Conservation (phyloP, 2,113 vertebrate genomes). For the Oreochromis tanganicae region DNA sequence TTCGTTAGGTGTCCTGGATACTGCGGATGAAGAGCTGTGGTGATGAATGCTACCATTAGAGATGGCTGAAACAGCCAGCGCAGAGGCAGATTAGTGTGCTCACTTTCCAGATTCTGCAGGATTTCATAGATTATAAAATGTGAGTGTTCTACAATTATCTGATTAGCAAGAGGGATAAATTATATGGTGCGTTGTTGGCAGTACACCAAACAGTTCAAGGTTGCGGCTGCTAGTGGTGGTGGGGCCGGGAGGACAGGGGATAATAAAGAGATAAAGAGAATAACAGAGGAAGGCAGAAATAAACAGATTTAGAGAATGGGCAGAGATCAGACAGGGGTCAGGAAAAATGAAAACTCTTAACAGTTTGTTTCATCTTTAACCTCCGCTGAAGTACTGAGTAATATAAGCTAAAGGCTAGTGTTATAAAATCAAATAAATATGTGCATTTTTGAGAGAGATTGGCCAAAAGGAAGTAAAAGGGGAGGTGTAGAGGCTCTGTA, state of each 20-base stretch:
- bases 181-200: not conserved
- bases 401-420: constrained; percentile 12
- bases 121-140: constrained; percentile 24
- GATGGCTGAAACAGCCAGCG: not conserved
- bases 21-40: not conserved
- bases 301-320: constrained; percentile 5
- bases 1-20: not conserved
- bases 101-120: constrained; percentile 12
- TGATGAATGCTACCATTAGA: not conserved
- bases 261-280: constrained; percentile 2
- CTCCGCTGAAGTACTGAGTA: constrained; percentile 1
- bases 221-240: not conserved
- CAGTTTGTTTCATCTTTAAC: constrained; percentile 1
- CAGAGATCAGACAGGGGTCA: constrained; percentile 14
- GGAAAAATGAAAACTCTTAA: constrained; percentile 13
- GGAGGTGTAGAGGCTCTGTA: not conserved
- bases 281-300: not conserved
- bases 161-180: constrained; percentile 34
- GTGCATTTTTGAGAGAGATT: not conserved
- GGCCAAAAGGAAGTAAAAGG: not conserved
- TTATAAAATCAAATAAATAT: not conserved
- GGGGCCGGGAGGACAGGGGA: not conserved
- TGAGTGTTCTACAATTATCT: constrained; percentile 27
- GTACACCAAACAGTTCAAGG: not conserved
- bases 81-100: constrained; percentile 8